Evolutionary conservation across 1,140 invertebrate species (phyloP), one percentile per base, ranked within the genome.

Genomic region (Physella acuta): DNA sequence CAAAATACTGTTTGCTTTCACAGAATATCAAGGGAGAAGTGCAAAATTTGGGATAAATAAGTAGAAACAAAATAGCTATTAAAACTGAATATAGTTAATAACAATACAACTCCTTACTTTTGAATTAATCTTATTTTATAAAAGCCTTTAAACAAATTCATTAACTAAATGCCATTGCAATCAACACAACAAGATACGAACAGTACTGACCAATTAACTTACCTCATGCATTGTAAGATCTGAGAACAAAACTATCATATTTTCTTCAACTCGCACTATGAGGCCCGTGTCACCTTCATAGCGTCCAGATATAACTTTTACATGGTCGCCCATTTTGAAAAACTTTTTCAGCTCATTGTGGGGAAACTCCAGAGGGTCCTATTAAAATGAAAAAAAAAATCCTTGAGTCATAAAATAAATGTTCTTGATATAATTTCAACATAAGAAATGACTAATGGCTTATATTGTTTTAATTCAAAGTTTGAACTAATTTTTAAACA

Each of bases 281-380:
- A 99, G 86, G 5, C 97, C 97, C 0, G 97, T 99, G 85, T 99
- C 96, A 1, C 95, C 95, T 83, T 99, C 95, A 82, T 96, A 98
- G 14, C 93, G 89, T 0, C 97, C 97, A n/a, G 89, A 89, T 69
- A 97, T 89, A 16, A 99, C 95, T 85, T 95, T 95, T 0, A 98
- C 97, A 77, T 99, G 97, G 84, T 99, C 96, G 2, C 97, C 97
- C 83, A 93, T 93, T 76, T 92, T 93, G 79, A 99, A 99, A 78
- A 92, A 95, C 85, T 99, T 99, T 63, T 90, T 88, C 78, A 99
- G 87, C 82, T 99, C 97, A 73, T 89, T 89, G 0, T 95, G 91
- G 84, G 93, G 93, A 79, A 98, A 98, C 70, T 97, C 93, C 11
- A 98, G 87, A 0, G 94, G 90, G 81, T 95, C 93, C 86, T 91